These are phyloP conservation scores for Bombus confusus DNA, from an alignment of 1,140 invertebrate genomes.

Conservation along the genomic window DNA sequence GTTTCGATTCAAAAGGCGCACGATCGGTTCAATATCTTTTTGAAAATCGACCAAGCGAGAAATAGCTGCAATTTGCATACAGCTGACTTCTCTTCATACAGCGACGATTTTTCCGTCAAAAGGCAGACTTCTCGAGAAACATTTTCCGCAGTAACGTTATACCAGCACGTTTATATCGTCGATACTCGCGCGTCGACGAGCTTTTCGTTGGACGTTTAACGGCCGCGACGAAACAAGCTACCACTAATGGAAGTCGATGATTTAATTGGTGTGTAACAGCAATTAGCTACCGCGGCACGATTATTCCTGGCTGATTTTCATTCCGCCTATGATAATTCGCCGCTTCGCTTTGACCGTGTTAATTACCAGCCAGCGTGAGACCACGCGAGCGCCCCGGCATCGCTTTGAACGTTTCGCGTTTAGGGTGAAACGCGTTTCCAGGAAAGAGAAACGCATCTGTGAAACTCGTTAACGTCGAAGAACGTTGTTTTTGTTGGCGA, in stretches of 20 bases:
- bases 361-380: slow-evolving; percentile 47
- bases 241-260: slow-evolving; percentile 57
- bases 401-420: slow-evolving; percentile 17
- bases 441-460: background rate
- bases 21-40: background rate
- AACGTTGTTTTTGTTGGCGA: background rate
- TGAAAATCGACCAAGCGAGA: background rate
- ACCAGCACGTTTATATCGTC: background rate
- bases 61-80: background rate
- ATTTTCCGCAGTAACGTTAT: background rate
- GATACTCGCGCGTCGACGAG: slow-evolving; percentile 9
- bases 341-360: slow-evolving; percentile 55
- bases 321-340: slow-evolving; percentile 61
- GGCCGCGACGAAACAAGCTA: slow-evolving; percentile 22
- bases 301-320: slow-evolving; percentile 59
- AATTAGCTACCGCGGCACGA: slow-evolving; percentile 58
- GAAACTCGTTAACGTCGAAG: slow-evolving; percentile 28
- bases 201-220: slow-evolving; percentile 23
- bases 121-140: background rate
- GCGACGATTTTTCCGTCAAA: background rate
- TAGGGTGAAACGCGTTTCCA: background rate
- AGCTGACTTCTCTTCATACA: background rate
- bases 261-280: slow-evolving; percentile 63
- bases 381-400: background rate
- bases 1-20: too few species aligned